Evolutionary conservation across 23 tunicate species (phyloP).

Genomic region (Clavelina lepadiformis): DNA sequence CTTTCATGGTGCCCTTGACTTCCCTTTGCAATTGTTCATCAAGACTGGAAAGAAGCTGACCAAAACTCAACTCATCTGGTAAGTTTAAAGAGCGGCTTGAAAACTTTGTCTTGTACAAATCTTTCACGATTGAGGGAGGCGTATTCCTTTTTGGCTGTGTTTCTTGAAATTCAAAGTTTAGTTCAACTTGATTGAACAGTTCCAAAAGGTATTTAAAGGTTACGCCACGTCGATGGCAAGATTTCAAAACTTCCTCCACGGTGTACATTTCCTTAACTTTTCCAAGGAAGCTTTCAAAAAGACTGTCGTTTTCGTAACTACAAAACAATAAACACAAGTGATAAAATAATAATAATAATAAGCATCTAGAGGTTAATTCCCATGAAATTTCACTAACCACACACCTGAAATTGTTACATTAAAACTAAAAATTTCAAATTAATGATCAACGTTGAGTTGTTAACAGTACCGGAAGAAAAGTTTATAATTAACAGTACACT

Average conservation of each 20-base stretch:
- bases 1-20: not conserved
- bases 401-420: no score
- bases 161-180: not conserved
- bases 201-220: not conserved
- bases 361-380: no score
- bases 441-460: not conserved
- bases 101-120: not conserved
- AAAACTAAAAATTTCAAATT: not conserved
- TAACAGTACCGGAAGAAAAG: no score
- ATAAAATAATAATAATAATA: no score
- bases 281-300: not conserved
- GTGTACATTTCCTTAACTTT: constrained; percentile 9
- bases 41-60: not conserved
- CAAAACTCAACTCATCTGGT: not conserved
- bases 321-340: no score
- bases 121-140: not conserved
- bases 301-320: no score
- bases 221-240: not conserved
- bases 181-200: not conserved
- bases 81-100: not conserved
- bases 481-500: no score
- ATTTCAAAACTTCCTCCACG: not conserved
- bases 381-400: no score
- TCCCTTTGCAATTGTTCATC: constrained; percentile 19
- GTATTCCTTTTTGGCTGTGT: no score